Evolutionary conservation across 2,888 invertebrate species (phyloP), one percentile per base, ranked within the genome.

Genomic region (Sphaeridia pumilis): DNA sequence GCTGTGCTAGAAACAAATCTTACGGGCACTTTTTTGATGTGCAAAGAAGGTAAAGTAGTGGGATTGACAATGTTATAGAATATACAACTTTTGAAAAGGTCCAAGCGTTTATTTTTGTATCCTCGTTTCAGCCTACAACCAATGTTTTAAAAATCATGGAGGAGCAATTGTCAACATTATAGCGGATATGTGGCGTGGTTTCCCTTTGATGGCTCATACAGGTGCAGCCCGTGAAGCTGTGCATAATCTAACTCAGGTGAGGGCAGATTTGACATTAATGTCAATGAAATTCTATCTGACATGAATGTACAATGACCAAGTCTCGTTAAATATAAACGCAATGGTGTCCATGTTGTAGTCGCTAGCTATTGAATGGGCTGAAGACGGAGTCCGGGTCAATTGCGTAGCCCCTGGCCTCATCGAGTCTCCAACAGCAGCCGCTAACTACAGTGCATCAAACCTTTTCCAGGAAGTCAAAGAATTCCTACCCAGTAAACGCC

Each of bases 1-100:
- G 74, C 75, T 56, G 75, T 75, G 2, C 67, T 75, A 41, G 74
- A 74, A 46, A 75, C 74, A 10, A 75, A 75, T 62, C 66, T 75
- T 2, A 74, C 72, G 7, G 75, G 75, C 21, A 74, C 74, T n/a
- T 75, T 73, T 61, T 63, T 73, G 1, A 70, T 73, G 66, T 72
- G 72, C 58, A 66, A 67, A 59, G 73, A 73, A 70, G 73, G 74
- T 74, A 58, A n/a, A n/a, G n/a, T n/a, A n/a, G n/a, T n/a, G n/a
- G n/a, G n/a, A n/a, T n/a, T n/a, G n/a, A n/a, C n/a, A n/a, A n/a
- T n/a, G n/a, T n/a, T n/a, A n/a, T n/a, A n/a, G n/a, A n/a, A n/a
- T n/a, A n/a, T n/a, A n/a, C n/a, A n/a, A n/a, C n/a, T n/a, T n/a
- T n/a, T n/a, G n/a, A n/a, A n/a, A n/a, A n/a, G n/a, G n/a, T n/a